Base-by-base conservation (phyloP, 1,140 invertebrate species). In the Sycophila sp. region DNA sequence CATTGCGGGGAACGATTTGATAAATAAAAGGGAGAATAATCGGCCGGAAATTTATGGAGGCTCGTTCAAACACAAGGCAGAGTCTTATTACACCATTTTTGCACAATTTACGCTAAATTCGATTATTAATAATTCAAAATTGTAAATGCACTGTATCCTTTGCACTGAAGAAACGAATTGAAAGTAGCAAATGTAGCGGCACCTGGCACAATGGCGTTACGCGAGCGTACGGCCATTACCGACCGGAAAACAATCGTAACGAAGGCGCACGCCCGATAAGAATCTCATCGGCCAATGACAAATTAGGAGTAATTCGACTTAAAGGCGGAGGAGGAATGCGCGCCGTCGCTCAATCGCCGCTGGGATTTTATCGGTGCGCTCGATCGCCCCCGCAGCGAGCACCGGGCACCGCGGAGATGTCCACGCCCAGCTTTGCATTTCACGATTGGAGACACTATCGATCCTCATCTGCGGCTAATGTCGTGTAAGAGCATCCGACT, bases 401-500 rank as follows among this genome's bases (percentile, higher is more conserved):
- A n/a, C n/a, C n/a, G n/a, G n/a, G 30, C 45, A 26, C 11, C 45
- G 64, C 24, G 30, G n/a, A 71, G 74, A 78, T 80, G 78, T 76
- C 76, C 68, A 77, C 76, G 73, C 76, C 77, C 78, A 72, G 64
- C 75, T 76, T 78, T 64, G 75, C 76, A 75, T 80, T 79, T 80
- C 77, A 80, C 65, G 75, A 80, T 79, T 59, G 76, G 79, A 81
- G 81, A 84, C 80, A 81, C 75, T 84, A 84, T 84, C 80, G 79
- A 77, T 74, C 75, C 76, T 78, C 81, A 82, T 83, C 80, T 81
- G 77, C 59, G 74, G 78, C 81, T 84, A 84, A 84, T 84, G 78
- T 80, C 82, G 76, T 83, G 82, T 84, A 82, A 81, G 81, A 78
- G 79, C 78, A 77, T 81, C 75, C 71, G 67, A 55, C 15, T 53